These are phyloP conservation scores for Pangasius sanitwongsei DNA, from an alignment of 2,797 vertebrate species.

Conservation along the genomic window DNA sequence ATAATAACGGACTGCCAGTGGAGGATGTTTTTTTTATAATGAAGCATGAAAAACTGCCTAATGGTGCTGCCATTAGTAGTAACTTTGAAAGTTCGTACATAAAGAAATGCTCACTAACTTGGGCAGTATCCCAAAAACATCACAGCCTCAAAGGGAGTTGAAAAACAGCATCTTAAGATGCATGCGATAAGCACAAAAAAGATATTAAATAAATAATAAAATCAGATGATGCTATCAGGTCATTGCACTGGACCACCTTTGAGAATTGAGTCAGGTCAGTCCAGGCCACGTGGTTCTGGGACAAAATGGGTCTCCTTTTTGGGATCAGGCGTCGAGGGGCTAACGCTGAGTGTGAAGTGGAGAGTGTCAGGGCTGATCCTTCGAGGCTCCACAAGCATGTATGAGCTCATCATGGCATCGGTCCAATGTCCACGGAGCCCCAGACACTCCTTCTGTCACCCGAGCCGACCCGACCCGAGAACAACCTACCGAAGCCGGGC, in stretches of 20 bases:
- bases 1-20: background rate
- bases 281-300: constrained; percentile 61
- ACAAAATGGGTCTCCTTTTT: constrained; percentile 67
- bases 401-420: constrained; percentile 74
- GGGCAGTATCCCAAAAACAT: background rate
- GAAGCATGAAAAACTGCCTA: background rate
- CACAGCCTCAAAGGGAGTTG: background rate
- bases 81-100: background rate
- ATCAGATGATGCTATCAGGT: background rate
- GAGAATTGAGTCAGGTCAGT: constrained; percentile 70
- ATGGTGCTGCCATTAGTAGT: background rate
- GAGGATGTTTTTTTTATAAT: background rate
- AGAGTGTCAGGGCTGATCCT: constrained; percentile 57
- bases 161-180: background rate
- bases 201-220: background rate
- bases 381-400: constrained; percentile 57
- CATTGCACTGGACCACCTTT: constrained; percentile 68
- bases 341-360: constrained; percentile 49
- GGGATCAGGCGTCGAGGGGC: constrained; percentile 42
- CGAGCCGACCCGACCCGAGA: background rate
- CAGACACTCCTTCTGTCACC: constrained; percentile 1
- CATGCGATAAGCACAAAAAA: background rate
- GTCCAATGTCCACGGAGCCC: constrained; percentile 32
- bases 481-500: background rate
- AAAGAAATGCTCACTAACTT: background rate